Base-by-base conservation (phyloP, 1,140 invertebrate genomes). In the Akabosia matsudoensis region DNA sequence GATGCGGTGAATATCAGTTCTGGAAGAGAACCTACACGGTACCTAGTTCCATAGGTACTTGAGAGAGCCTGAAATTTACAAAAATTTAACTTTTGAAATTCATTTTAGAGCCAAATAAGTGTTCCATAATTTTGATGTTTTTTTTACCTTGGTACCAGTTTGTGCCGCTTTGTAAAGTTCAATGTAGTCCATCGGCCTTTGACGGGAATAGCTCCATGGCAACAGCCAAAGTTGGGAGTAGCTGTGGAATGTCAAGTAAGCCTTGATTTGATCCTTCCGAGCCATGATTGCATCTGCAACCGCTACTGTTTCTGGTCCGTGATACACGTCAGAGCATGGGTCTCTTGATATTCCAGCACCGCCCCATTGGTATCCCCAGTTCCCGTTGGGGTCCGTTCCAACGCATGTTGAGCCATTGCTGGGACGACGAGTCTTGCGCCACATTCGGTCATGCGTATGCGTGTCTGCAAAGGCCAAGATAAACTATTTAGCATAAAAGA, bases 171-270 rank as follows among this genome's bases (percentile, higher is more conserved):
- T 10, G 7, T 86, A 77, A 30, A 95, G 84, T 37, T 94, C 91
- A 30, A 88, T 85, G 80, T 92, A 89, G 84, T 94, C 92, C 70
- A 88, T 85, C 0, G 90, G 85, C 81, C 89, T 86, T 0, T 86
- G 89, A 37, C 88, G 88, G 70, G 92, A 91, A 82, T 92, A 92
- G 28, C 93, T 92, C 92, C 92, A 95, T 0, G 93, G 93, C 76
- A 93, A 90, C 13, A 96, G 86, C 82, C 94, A 90, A 85, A 94
- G 93, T 85, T 95, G 93, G 0, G 92, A 92, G 82, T 96, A 97
- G 64, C 93, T 93, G 83, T 97, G 95, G 80, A 96, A 89, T 0
- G 92, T 92, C 28, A 96, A 82, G 78, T 94, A 97, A 7, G 90
- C 89, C 80, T 90, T 90, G 0, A 92, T 79, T n/a, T 88, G 79